These are phyloP conservation scores for Hydrotaea diabolus DNA, from an alignment of 2,888 invertebrate genomes.

Conservation along the genomic window DNA sequence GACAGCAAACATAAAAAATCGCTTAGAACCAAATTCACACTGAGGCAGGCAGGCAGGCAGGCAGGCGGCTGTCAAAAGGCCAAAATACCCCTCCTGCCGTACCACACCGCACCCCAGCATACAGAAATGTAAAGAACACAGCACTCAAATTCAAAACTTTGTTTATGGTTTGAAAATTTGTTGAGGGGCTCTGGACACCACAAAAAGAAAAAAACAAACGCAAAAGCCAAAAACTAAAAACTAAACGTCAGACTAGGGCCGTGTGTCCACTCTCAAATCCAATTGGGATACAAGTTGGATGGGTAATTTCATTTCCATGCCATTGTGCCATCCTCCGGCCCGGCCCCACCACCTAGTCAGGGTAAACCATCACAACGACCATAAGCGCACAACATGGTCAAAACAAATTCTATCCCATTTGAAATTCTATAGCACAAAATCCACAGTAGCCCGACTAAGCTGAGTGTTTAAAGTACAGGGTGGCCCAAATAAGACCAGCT, in stretches of 20 bases:
- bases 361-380: background rate
- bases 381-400: background rate
- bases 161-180: constrained; percentile 10
- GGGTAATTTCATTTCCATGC: constrained; percentile 26
- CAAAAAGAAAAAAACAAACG: background rate
- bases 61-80: background rate
- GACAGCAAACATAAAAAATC: constrained; percentile 22
- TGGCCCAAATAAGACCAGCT: too few species aligned
- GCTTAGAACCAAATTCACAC: constrained; percentile 1
- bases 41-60: too few species aligned
- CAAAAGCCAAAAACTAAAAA: background rate
- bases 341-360: background rate
- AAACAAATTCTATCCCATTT: background rate
- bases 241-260: background rate
- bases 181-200: background rate
- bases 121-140: background rate
- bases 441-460: background rate
- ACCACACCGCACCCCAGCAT: background rate
- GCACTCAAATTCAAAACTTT: background rate
- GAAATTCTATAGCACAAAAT: background rate
- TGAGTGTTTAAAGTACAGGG: too few species aligned
- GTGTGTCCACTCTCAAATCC: background rate
- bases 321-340: background rate
- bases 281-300: constrained; percentile 24
- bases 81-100: too few species aligned